Conservation (phyloP, 1,140 invertebrate species). For the Copidosoma floridanum region DNA sequence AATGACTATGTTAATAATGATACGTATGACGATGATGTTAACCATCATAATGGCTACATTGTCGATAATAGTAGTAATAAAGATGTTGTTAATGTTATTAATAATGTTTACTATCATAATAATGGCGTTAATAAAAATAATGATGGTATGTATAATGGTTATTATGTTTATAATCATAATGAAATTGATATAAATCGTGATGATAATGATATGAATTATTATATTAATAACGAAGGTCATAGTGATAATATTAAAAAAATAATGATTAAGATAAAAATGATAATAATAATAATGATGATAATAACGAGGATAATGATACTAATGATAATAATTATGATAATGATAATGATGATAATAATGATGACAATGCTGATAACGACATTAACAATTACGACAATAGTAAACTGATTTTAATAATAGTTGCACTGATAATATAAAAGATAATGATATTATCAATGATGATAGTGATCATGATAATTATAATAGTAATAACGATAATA, state of each 20-base stretch:
- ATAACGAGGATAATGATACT: no score
- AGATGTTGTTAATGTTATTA: not conserved
- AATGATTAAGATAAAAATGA: no score
- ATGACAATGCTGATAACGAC: no score
- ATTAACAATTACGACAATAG: no score
- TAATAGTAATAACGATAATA: no score
- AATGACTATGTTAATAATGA: not conserved
- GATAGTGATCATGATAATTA: no score
- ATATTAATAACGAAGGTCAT: not conserved
- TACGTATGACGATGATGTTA: not conserved
- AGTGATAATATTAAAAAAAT: no score
- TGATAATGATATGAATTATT: not conserved
- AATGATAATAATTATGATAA: no score
- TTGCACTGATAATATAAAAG: no score
- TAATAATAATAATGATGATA: no score
- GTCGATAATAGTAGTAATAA: not conserved
- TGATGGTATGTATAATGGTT: not conserved
- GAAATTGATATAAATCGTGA: conserved; percentile 7
- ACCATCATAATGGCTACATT: not conserved
- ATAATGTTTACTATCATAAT: not conserved
- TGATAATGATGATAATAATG: no score
- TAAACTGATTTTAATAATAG: no score
- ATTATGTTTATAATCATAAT: not conserved
- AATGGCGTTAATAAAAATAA: not conserved
- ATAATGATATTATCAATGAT: not conserved